Evolutionary conservation across 2,888 invertebrate species (phyloP).

Genomic region (Diadegma fenestrale): DNA sequence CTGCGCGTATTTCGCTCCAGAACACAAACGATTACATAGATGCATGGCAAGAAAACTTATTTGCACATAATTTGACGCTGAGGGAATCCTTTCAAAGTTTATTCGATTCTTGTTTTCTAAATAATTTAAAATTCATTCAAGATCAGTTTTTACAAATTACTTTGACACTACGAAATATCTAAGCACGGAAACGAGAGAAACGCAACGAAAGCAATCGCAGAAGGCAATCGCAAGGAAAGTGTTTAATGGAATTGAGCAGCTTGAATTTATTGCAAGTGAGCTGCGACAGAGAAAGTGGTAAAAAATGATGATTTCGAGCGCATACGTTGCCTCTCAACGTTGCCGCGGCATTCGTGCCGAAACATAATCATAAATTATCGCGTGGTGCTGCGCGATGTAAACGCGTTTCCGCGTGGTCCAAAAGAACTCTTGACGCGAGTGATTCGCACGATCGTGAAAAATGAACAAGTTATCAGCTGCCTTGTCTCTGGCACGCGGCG

Average conservation of each 20-base stretch:
- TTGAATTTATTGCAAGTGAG: conserved; percentile 30
- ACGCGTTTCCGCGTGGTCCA: conserved; percentile 50
- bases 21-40: background rate
- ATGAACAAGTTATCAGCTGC: conserved; percentile 53
- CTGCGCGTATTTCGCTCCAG: background rate
- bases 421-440: background rate
- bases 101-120: background rate
- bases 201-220: conserved; percentile 23
- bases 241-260: conserved; percentile 69
- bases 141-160: background rate
- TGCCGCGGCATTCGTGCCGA: background rate
- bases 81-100: background rate
- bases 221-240: conserved; percentile 42
- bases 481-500: conserved; percentile 34
- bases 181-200: background rate
- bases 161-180: background rate
- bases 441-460: conserved; percentile 32
- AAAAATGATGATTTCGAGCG: conserved; percentile 44
- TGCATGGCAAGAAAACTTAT: background rate
- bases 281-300: conserved; percentile 46
- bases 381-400: conserved; percentile 29
- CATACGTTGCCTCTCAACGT: background rate
- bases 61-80: background rate
- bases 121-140: background rate
- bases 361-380: conserved; percentile 59